phyloP scores from a whole-genome alignment of 2,888 invertebrate species.

The Xestia sexstrigata region DNA sequence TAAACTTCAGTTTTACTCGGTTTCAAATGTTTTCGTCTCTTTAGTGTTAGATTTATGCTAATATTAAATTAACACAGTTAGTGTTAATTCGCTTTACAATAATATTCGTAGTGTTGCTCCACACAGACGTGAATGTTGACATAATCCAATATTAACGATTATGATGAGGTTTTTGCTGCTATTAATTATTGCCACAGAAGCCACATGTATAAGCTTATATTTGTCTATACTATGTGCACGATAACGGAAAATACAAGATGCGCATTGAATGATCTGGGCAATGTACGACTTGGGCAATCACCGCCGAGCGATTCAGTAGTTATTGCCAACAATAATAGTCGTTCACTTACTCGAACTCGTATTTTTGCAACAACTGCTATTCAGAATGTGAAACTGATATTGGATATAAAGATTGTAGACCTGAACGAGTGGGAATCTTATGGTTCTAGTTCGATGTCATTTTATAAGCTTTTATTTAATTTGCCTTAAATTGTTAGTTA shows the following conservation, averaged over 20 bases:
- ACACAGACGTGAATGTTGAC: not conserved
- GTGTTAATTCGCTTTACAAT: conserved; percentile 1
- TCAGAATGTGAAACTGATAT: conserved; percentile 21
- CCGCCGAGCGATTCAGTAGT: not conserved
- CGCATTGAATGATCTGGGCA: not conserved
- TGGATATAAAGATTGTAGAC: conserved; percentile 6
- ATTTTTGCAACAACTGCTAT: conserved; percentile 14
- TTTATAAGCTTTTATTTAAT: not conserved
- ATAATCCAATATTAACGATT: conserved; percentile 15
- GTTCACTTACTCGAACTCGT: not conserved
- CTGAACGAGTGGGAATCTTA: not conserved
- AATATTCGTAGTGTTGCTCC: conserved; percentile 16
- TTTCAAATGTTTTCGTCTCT: conserved; percentile 11
- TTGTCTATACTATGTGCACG: not conserved
- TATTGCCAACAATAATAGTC: conserved; percentile 21
- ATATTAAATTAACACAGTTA: conserved; percentile 13
- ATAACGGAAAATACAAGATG: not conserved
- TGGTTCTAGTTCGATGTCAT: not conserved
- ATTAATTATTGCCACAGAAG: conserved; percentile 13
- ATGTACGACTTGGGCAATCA: conserved; percentile 16
- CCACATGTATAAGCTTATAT: not conserved
- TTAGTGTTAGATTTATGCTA: not conserved
- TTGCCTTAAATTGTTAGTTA: not conserved
- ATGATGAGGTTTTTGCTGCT: conserved; percentile 9
- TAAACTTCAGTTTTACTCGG: conserved; percentile 8